phyloP scores from a whole-genome alignment of 2,797 vertebrate genomes.

The Gymnopithys bicolor region DNA sequence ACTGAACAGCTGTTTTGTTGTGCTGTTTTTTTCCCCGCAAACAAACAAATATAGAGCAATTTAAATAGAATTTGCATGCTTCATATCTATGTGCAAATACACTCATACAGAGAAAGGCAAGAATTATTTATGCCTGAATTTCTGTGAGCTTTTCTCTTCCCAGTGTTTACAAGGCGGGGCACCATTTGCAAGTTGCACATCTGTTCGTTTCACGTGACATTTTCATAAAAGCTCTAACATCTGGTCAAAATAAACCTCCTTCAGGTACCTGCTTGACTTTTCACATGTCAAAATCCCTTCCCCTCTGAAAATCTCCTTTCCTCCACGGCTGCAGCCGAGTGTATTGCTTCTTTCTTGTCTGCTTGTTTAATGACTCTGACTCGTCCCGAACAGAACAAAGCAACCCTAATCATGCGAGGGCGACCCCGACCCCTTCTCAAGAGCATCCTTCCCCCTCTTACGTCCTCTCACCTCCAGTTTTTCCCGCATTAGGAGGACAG shows the following conservation, averaged over 20 bases:
- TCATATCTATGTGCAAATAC: not conserved
- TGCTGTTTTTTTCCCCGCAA: not conserved
- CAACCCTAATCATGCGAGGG: not conserved
- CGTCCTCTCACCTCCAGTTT: not conserved
- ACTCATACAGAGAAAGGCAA: not conserved
- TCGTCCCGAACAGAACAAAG: slow-evolving; percentile 30
- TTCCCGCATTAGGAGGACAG: not conserved
- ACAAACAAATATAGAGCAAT: not conserved
- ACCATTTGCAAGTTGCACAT: slow-evolving; percentile 84
- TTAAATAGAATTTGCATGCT: not conserved
- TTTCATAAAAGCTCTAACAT: slow-evolving; percentile 89
- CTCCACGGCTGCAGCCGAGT: not conserved
- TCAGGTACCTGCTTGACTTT: slow-evolving; percentile 88
- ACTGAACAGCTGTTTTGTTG: not conserved
- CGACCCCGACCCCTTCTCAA: not conserved
- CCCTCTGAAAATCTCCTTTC: not conserved
- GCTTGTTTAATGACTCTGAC: slow-evolving; percentile 17
- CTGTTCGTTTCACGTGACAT: slow-evolving; percentile 94
- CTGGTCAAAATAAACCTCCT: slow-evolving; percentile 94
- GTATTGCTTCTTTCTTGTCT: not conserved
- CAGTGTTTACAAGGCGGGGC: slow-evolving; percentile 79
- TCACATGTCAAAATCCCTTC: slow-evolving; percentile 84
- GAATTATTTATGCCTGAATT: slow-evolving; percentile 58
- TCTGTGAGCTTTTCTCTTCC: slow-evolving; percentile 68
- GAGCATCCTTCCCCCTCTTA: not conserved